Conservation (phyloP, 2,888 invertebrate genomes). For the Venusia cambrica region DNA sequence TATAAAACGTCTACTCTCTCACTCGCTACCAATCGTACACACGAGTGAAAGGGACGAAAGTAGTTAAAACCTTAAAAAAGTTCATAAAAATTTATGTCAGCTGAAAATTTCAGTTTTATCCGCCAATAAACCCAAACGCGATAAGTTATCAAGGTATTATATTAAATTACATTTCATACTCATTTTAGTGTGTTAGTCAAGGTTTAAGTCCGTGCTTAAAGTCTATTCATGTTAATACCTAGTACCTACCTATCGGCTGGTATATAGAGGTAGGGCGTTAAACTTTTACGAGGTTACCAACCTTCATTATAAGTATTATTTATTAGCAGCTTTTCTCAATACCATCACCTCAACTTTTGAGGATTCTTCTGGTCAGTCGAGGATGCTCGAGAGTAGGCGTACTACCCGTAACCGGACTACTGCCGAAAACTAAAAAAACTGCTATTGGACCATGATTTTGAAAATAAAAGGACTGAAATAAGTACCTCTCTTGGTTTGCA, state of each 20-base stretch:
- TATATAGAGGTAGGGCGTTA: no score
- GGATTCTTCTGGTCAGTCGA: no score
- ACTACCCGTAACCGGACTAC: no score
- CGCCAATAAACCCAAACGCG: constrained; percentile 21
- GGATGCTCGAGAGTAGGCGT: no score
- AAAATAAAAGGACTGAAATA: no score
- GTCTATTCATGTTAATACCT: constrained; percentile 1
- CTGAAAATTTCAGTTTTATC: constrained; percentile 24
- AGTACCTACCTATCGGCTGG: no score
- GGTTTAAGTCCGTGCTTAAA: no score
- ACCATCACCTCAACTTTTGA: no score
- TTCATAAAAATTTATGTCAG: constrained; percentile 29
- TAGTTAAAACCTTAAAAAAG: constrained; percentile 7
- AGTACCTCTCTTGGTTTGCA: no score
- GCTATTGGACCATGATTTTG: no score
- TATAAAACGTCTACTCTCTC: constrained; percentile 20
- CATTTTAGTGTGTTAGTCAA: no score
- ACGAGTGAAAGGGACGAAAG: constrained; percentile 12
- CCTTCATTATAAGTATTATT: background rate
- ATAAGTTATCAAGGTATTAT: constrained; percentile 13
- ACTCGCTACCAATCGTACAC: background rate
- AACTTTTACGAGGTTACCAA: constrained; percentile 1
- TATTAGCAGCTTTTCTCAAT: background rate
- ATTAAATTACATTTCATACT: constrained; percentile 24
- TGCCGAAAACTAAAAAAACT: no score